These are phyloP conservation scores for Procavia capensis DNA, from an alignment of 2,113 vertebrate genomes.

Conservation along the genomic window DNA sequence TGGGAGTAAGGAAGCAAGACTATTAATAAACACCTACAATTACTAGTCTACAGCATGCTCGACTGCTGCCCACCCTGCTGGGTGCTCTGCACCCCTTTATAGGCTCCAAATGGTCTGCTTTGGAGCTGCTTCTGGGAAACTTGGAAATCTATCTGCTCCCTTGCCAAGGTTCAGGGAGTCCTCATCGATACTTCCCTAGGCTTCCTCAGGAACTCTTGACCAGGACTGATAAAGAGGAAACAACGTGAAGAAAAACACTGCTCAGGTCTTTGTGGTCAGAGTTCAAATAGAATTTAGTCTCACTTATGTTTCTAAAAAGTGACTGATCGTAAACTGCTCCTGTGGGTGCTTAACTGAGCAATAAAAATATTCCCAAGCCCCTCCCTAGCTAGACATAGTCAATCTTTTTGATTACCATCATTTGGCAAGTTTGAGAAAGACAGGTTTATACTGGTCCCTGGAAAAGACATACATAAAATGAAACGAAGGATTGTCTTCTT, in stretches of 20 bases:
- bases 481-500: neutral
- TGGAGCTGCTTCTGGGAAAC: neutral
- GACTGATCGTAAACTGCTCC: neutral
- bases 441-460: neutral
- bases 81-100: too few species aligned
- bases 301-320: neutral
- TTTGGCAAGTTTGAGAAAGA: neutral
- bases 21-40: neutral
- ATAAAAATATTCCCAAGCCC: neutral
- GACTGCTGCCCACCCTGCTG: neutral
- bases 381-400: neutral
- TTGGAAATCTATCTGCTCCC: neutral
- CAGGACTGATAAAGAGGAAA: neutral
- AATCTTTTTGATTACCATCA: neutral
- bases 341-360: neutral
- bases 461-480: neutral
- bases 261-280: neutral
- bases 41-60: neutral
- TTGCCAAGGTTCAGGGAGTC: neutral
- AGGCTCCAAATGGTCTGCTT: neutral
- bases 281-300: neutral
- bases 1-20: neutral
- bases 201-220: neutral
- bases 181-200: neutral
- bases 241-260: neutral